Conservation (phyloP, 1,140 invertebrate species). For the Pemphigus obesinymphae region DNA sequence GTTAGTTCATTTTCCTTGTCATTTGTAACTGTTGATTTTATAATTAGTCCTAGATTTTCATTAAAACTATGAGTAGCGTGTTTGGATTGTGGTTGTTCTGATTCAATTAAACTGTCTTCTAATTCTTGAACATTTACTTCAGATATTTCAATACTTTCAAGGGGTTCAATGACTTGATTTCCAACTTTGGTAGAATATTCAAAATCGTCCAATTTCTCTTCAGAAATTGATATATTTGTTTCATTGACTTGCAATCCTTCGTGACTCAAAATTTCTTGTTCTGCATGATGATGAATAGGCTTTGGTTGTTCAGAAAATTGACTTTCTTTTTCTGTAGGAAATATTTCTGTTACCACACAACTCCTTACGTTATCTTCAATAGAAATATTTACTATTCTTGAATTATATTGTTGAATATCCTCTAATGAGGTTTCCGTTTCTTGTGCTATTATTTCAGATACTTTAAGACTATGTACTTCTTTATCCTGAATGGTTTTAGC, state of each 20-base stretch:
- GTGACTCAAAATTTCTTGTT: slow-evolving; percentile 6
- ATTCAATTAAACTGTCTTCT: background rate
- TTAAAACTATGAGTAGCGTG: background rate
- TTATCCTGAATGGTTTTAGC: background rate
- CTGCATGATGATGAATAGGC: background rate
- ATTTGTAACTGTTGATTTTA: background rate
- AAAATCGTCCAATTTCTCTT: background rate
- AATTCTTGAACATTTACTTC: slow-evolving; percentile 9
- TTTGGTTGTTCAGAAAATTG: background rate
- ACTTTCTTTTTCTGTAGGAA: slow-evolving; percentile 3
- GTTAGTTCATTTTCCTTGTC: slow-evolving; percentile 5
- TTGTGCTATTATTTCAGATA: slow-evolving; percentile 14
- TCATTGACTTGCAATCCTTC: slow-evolving; percentile 14
- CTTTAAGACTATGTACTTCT: slow-evolving; percentile 11
- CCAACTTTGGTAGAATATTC: background rate
- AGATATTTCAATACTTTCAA: background rate
- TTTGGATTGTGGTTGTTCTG: background rate
- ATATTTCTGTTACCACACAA: slow-evolving; percentile 9
- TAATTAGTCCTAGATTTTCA: background rate
- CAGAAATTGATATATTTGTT: background rate
- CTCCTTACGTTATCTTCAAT: background rate
- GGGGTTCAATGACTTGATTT: background rate
- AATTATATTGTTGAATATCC: background rate
- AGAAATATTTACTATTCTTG: background rate
- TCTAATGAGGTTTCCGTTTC: background rate